Conservation (phyloP, 2,113 vertebrate genomes). For the Rhea americana region DNA sequence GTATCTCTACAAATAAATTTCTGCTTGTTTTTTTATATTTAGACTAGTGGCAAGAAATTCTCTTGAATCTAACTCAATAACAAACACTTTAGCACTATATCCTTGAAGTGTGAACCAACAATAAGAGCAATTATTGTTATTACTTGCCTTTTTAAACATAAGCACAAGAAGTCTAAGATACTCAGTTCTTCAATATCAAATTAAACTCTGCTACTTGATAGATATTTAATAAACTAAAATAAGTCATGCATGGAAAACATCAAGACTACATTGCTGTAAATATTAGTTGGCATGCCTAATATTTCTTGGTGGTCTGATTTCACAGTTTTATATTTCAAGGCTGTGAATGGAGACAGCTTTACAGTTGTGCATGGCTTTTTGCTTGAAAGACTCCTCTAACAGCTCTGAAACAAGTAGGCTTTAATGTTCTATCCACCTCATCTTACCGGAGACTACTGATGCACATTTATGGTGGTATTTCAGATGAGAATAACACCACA, state of each 20-base stretch:
- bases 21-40: constrained; percentile 43
- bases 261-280: constrained; percentile 48
- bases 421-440: rapidly evolving
- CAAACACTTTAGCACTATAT: not conserved
- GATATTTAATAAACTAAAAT: constrained; percentile 57
- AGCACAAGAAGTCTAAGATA: constrained; percentile 30
- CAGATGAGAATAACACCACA: constrained; percentile 1
- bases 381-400: constrained; percentile 53
- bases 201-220: constrained; percentile 47
- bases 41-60: not conserved
- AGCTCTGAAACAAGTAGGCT: not conserved
- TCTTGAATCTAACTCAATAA: not conserved
- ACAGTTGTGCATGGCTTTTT: constrained; percentile 33
- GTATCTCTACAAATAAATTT: constrained; percentile 64
- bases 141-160: constrained; percentile 9
- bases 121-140: constrained; percentile 49
- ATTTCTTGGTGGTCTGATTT: constrained; percentile 70
- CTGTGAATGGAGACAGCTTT: constrained; percentile 61
- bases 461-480: not conserved
- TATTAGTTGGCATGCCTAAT: constrained; percentile 50
- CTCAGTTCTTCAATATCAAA: constrained; percentile 56
- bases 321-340: constrained; percentile 68
- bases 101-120: constrained; percentile 8
- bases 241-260: constrained; percentile 48
- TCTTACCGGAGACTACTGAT: not conserved